These are phyloP conservation scores for Cheumatopsyche charites DNA, from an alignment of 1,140 invertebrate genomes.

Conservation along the genomic window DNA sequence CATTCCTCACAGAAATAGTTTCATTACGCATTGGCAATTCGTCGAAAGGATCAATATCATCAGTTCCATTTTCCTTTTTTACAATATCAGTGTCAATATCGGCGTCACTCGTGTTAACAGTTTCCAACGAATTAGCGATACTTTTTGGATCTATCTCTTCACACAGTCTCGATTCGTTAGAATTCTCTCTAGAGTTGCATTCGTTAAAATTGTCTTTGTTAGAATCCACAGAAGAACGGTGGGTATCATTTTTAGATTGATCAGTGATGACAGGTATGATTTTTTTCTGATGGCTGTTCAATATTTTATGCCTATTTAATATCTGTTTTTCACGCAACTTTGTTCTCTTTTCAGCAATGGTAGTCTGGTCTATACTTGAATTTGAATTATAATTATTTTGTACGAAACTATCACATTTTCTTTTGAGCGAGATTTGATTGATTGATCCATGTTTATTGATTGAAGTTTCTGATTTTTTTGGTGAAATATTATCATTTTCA, in stretches of 20 bases:
- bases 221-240: not conserved
- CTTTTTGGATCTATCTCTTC: not conserved
- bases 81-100: slow-evolving; percentile 11
- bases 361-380: slow-evolving; percentile 26
- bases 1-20: slow-evolving; percentile 8
- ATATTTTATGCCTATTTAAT: slow-evolving; percentile 53
- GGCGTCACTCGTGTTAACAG: not conserved
- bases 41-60: slow-evolving; percentile 22
- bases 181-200: not conserved
- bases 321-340: slow-evolving; percentile 56
- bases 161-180: not conserved
- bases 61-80: slow-evolving; percentile 37
- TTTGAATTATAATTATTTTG: slow-evolving; percentile 53
- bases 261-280: not conserved
- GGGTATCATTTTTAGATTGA: not conserved
- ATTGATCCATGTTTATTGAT: slow-evolving; percentile 53
- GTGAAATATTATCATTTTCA: not conserved
- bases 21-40: slow-evolving; percentile 24
- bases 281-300: slow-evolving; percentile 23
- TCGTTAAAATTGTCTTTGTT: not conserved
- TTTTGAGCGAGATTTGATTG: slow-evolving; percentile 55
- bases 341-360: slow-evolving; percentile 55
- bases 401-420: slow-evolving; percentile 59
- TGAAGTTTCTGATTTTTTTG: not conserved
- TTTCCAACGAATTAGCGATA: not conserved